A percentile compares a stretch with the other conserved stretches of the same genome.
phyloP scores from a whole-genome alignment of 2,797 vertebrate species.

The Euthynnus affinis region DNA sequence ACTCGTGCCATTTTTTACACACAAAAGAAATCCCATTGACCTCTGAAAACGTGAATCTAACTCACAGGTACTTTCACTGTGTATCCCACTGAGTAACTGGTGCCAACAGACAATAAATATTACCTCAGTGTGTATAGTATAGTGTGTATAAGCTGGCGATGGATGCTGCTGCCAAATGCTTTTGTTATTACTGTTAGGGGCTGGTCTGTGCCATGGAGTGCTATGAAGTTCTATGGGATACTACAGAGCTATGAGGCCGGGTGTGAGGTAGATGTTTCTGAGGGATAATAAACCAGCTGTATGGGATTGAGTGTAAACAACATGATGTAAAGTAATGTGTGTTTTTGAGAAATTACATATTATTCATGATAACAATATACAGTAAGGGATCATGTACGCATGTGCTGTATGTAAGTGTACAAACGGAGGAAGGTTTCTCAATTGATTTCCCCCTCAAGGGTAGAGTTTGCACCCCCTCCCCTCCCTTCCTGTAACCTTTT shows the following conservation, averaged over 20 bases:
- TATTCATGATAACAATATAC: slow-evolving; percentile 12
- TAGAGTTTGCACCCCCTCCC: slow-evolving; percentile 14
- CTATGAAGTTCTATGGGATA: slow-evolving; percentile 32
- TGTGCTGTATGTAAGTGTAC: slow-evolving; percentile 2
- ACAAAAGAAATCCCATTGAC: slow-evolving; percentile 28
- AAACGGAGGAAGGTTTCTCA: slow-evolving; percentile 33
- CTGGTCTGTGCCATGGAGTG: slow-evolving; percentile 29
- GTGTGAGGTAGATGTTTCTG: slow-evolving; percentile 63
- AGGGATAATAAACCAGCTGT: slow-evolving; percentile 49
- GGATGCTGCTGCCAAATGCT: slow-evolving; percentile 41
- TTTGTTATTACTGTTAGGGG: slow-evolving; percentile 40
- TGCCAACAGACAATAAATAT: slow-evolving; percentile 68
- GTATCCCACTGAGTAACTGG: slow-evolving; percentile 29
- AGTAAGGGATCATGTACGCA: not conserved
- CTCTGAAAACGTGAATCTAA: slow-evolving; percentile 53
- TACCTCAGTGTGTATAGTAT: slow-evolving; percentile 48
- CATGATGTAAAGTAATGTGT: slow-evolving; percentile 10
- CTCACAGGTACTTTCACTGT: slow-evolving; percentile 25
- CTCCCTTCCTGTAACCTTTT: slow-evolving; percentile 77
- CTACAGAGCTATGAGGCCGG: slow-evolving; percentile 43
- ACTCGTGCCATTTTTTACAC: slow-evolving; percentile 5
- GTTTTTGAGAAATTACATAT: slow-evolving; percentile 8
- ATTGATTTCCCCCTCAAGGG: slow-evolving; percentile 44
- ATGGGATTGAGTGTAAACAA: slow-evolving; percentile 37
- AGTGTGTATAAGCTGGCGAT: slow-evolving; percentile 29